These are phyloP conservation scores for Eupeodes luniger DNA, from an alignment of 2,888 invertebrate genomes.

Conservation along the genomic window DNA sequence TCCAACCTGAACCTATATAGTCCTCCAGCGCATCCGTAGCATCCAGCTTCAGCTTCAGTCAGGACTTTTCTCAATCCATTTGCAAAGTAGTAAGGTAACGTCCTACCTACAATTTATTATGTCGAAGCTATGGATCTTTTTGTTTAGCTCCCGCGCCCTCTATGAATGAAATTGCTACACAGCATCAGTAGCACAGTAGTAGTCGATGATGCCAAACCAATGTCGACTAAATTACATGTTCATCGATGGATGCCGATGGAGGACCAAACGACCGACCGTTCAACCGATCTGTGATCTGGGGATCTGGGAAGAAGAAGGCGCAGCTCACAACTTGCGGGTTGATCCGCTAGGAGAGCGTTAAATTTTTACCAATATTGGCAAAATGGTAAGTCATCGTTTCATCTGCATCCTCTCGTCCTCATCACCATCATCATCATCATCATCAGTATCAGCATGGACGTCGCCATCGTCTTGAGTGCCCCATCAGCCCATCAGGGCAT, in stretches of 20 bases:
- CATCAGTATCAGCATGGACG: constrained; percentile 29
- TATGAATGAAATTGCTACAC: constrained; percentile 71
- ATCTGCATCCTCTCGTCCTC: constrained; percentile 63
- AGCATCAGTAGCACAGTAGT: constrained; percentile 49
- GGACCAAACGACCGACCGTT: constrained; percentile 19
- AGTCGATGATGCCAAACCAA: constrained; percentile 44
- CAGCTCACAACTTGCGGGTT: background rate
- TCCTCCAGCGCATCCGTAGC: background rate
- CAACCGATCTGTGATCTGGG: constrained; percentile 3
- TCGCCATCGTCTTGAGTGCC: constrained; percentile 36
- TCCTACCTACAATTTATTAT: constrained; percentile 73
- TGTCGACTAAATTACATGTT: constrained; percentile 76
- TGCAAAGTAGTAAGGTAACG: constrained; percentile 67
- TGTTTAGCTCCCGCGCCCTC: constrained; percentile 68
- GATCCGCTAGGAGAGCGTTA: constrained; percentile 53
- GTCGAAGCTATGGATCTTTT: constrained; percentile 49
- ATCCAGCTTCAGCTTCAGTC: constrained; percentile 5
- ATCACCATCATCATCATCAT: constrained; percentile 57
- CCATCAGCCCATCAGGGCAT: constrained; percentile 36
- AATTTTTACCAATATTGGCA: constrained; percentile 75
- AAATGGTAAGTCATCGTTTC: constrained; percentile 74
- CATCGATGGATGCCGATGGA: constrained; percentile 58
- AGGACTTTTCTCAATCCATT: constrained; percentile 37
- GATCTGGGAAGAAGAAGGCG: background rate
- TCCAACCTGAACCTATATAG: background rate